Evolutionary conservation across 2,888 invertebrate genomes (phyloP).

Genomic region (Acrobasis consociella): DNA sequence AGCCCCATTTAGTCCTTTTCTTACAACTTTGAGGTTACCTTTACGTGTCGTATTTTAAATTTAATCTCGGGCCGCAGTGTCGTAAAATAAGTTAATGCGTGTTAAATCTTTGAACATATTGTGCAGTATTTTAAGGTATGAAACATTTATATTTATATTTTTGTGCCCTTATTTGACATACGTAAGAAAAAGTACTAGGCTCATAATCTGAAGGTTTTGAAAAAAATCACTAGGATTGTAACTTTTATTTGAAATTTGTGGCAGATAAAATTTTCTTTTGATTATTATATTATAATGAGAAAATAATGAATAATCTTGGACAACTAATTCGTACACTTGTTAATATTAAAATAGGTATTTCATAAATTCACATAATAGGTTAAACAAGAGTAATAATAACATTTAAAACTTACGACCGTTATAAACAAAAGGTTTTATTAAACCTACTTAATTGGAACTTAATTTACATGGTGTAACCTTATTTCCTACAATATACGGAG

Average conservation of each 20-base stretch:
- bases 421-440: neutral
- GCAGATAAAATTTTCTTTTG: neutral
- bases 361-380: too few species aligned
- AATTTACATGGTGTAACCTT: neutral
- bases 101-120: neutral
- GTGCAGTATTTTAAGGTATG: neutral
- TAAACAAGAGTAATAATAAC: neutral
- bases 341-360: too few species aligned
- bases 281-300: too few species aligned
- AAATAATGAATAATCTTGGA: too few species aligned
- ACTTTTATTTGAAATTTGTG: neutral
- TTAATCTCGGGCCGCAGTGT: conserved; percentile 3
- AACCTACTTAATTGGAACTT: neutral
- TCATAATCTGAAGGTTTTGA: neutral
- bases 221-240: neutral
- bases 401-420: neutral
- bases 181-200: neutral
- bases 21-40: conserved; percentile 33
- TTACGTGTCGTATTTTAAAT: conserved; percentile 19
- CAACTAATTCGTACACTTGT: too few species aligned
- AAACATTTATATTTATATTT: neutral
- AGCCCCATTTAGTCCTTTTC: conserved; percentile 48
- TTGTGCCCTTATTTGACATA: neutral
- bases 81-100: neutral
- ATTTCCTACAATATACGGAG: neutral